A percentile compares a stretch with the other conserved stretches of the same genome.
These are phyloP conservation scores for Desmodus rotundus DNA, from an alignment of 2,113 vertebrate species.

Conservation along the genomic window DNA sequence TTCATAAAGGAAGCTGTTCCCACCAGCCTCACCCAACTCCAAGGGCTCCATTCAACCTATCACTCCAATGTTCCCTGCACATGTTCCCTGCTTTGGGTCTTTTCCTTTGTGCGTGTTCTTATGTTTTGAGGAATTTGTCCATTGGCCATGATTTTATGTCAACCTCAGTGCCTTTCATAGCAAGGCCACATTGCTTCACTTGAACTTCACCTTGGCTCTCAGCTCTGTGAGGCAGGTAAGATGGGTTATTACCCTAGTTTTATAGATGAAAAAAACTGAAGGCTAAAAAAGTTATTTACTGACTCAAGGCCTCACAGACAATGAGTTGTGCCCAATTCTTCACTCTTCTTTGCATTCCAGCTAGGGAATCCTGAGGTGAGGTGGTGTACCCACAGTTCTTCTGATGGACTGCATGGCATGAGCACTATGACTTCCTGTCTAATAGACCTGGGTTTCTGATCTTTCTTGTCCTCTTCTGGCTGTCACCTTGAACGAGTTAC, in stretches of 20 bases:
- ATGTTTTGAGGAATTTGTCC: not conserved
- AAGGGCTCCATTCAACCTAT: rapidly evolving
- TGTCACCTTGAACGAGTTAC: not conserved
- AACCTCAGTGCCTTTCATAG: not conserved
- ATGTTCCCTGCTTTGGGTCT: not conserved
- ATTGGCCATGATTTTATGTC: not conserved
- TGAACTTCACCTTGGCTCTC: not conserved
- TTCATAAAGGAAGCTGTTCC: not conserved
- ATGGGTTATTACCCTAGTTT: not conserved
- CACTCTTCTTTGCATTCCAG: not conserved
- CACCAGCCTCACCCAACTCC: not conserved
- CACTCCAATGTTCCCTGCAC: rapidly evolving
- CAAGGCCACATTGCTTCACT: not conserved
- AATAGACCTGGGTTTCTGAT: not conserved
- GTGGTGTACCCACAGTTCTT: not conserved
- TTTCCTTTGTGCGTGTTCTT: not conserved
- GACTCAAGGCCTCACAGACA: not conserved
- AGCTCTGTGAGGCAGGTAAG: not conserved
- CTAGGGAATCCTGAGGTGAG: not conserved
- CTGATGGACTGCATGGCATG: not conserved
- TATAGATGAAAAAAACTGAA: not conserved
- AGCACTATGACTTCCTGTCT: not conserved
- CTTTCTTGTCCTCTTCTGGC: not conserved
- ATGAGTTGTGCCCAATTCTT: not conserved
- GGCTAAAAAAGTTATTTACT: not conserved